phyloP scores from a whole-genome alignment of 1,140 invertebrate species.

The Laupala kohalensis region DNA sequence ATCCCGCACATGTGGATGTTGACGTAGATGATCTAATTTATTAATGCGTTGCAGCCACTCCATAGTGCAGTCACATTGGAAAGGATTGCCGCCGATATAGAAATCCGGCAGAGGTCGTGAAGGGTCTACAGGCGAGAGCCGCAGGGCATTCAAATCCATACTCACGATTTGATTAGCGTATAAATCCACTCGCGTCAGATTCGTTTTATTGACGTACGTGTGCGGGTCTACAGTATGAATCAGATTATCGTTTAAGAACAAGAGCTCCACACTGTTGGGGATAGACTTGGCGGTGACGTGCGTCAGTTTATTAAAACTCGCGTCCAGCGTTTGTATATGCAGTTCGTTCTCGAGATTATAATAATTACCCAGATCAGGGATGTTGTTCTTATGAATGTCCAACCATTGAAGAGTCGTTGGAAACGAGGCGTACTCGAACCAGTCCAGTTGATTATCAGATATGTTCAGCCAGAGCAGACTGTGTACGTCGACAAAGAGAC shows the following conservation, averaged over 20 bases:
- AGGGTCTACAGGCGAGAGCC: conserved; percentile 53
- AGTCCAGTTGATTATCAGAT: conserved; percentile 76
- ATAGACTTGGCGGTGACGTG: conserved; percentile 54
- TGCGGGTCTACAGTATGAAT: conserved; percentile 64
- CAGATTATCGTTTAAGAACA: conserved; percentile 72
- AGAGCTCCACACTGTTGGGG: conserved; percentile 60
- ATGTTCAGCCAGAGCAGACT: conserved; percentile 80
- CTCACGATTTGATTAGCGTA: conserved; percentile 72
- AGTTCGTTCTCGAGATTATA: conserved; percentile 51
- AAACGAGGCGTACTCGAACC: conserved; percentile 81
- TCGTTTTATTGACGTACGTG: conserved; percentile 70
- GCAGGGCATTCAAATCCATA: conserved; percentile 65
- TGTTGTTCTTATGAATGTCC: conserved; percentile 78
- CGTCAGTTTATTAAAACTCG: conserved; percentile 66
- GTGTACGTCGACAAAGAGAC: conserved; percentile 67
- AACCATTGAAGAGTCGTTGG: conserved; percentile 73
- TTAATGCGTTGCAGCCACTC: conserved; percentile 79
- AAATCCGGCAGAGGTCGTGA: conserved; percentile 62
- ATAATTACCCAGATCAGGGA: conserved; percentile 64
- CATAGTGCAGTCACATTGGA: conserved; percentile 76
- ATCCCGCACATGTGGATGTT: conserved; percentile 82
- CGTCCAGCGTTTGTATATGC: conserved; percentile 61
- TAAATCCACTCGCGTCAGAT: conserved; percentile 69
- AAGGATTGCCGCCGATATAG: conserved; percentile 76
- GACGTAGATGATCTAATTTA: conserved; percentile 42